These are phyloP conservation scores for Tachina fera DNA, from an alignment of 2,888 invertebrate species.

Conservation along the genomic window DNA sequence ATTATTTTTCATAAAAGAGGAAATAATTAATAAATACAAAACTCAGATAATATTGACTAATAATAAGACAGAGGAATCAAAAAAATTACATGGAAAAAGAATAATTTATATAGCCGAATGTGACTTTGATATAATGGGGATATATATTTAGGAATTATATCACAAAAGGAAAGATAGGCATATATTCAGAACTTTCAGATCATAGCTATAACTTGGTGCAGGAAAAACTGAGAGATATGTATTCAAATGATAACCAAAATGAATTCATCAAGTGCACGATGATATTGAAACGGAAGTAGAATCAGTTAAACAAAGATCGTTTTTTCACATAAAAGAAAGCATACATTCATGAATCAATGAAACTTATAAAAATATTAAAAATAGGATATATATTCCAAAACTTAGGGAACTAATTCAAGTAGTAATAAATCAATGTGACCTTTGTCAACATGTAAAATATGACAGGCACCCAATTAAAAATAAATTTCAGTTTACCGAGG, in stretches of 20 bases:
- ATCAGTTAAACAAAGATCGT: not conserved
- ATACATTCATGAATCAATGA: not conserved
- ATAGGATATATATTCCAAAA: conserved; percentile 30
- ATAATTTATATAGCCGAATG: conserved; percentile 7
- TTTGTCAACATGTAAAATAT: not conserved
- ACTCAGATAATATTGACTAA: not conserved
- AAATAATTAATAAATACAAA: conserved; percentile 8
- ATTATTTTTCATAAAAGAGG: not conserved
- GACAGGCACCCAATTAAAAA: not conserved
- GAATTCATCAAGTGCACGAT: conserved; percentile 9
- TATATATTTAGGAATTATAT: conserved; percentile 4
- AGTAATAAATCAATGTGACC: conserved; percentile 6
- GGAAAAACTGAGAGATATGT: not conserved
- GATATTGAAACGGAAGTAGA: no score
- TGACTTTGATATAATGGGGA: not conserved
- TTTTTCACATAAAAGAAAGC: not conserved
- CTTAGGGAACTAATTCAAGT: conserved; percentile 11
- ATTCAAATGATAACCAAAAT: not conserved
- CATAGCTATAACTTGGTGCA: not conserved
- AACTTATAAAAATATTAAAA: conserved; percentile 7
- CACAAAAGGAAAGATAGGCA: conserved; percentile 9
- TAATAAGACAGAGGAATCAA: not conserved
- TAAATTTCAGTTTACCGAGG: not conserved
- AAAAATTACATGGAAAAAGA: not conserved
- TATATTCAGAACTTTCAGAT: not conserved